Evolutionary conservation across 2,888 invertebrate genomes (phyloP).

Genomic region (Xanthorhoe spadicearia): DNA sequence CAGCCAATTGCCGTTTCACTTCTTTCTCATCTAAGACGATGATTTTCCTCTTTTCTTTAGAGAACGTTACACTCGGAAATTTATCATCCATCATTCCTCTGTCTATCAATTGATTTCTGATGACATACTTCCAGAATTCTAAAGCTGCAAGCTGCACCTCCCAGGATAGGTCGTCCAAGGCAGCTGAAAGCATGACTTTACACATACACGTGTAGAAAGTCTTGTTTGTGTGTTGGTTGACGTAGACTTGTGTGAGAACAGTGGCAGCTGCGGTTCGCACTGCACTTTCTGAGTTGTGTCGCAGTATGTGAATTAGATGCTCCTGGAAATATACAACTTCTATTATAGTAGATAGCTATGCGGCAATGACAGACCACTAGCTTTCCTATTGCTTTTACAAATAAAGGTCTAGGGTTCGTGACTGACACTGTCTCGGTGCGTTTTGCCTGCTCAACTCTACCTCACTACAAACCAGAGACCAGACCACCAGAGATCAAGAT

Average conservation of each 20-base stretch:
- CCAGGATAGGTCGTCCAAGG: constrained; percentile 88
- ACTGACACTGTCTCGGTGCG: too few species aligned
- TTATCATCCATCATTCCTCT: constrained; percentile 89
- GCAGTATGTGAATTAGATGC: constrained; percentile 81
- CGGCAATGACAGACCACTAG: too few species aligned
- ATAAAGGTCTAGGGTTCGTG: too few species aligned
- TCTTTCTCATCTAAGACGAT: constrained; percentile 86
- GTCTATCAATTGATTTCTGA: constrained; percentile 75
- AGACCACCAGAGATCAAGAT: too few species aligned
- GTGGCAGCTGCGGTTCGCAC: constrained; percentile 87
- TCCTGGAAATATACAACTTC: constrained; percentile 56
- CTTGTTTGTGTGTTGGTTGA: constrained; percentile 76
- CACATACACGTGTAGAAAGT: constrained; percentile 79
- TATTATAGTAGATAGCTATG: too few species aligned
- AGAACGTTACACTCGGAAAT: constrained; percentile 90
- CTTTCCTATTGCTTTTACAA: too few species aligned
- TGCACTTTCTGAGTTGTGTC: constrained; percentile 87
- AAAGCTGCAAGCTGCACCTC: constrained; percentile 89
- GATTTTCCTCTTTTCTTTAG: constrained; percentile 89
- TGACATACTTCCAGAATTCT: constrained; percentile 87
- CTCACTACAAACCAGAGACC: too few species aligned
- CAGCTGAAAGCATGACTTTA: constrained; percentile 84
- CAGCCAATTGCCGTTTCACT: constrained; percentile 83
- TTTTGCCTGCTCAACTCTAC: too few species aligned
- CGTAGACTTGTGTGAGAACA: constrained; percentile 85